A percentile compares a stretch with the other conserved stretches of the same genome.
Conservation (phyloP, 2,888 invertebrate species). For the Celastrina argiolus region DNA sequence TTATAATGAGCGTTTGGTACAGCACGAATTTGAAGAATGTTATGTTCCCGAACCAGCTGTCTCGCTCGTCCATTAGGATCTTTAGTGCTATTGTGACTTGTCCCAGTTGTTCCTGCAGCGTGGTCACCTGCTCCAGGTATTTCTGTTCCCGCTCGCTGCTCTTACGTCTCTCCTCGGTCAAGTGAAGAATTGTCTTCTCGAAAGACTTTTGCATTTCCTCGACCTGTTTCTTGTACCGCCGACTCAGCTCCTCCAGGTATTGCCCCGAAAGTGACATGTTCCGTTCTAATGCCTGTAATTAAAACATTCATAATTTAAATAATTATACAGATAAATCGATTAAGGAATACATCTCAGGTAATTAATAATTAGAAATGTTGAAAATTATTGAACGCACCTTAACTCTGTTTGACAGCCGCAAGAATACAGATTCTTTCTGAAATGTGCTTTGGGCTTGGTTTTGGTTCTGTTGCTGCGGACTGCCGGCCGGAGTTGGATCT, state of each 20-base stretch:
- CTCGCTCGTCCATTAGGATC: slow-evolving; percentile 78
- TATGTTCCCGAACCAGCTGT: slow-evolving; percentile 80
- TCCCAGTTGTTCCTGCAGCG: slow-evolving; percentile 81
- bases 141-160: slow-evolving; percentile 86
- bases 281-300: slow-evolving; percentile 89
- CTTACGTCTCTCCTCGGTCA: slow-evolving; percentile 84
- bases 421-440: slow-evolving; percentile 96
- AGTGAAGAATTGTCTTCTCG: slow-evolving; percentile 85
- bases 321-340: too few relatives aligned
- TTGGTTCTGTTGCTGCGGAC: slow-evolving; percentile 46
- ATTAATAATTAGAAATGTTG: background rate
- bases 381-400: slow-evolving; percentile 79
- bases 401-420: slow-evolving; percentile 95
- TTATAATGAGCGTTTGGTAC: slow-evolving; percentile 68
- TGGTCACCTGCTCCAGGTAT: slow-evolving; percentile 86
- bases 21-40: slow-evolving; percentile 76
- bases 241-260: slow-evolving; percentile 96
- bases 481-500: slow-evolving; percentile 62
- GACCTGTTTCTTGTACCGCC: slow-evolving; percentile 96
- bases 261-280: slow-evolving; percentile 98
- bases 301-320: slow-evolving; percentile 25
- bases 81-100: slow-evolving; percentile 80
- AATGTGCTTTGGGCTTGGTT: slow-evolving; percentile 58
- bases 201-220: slow-evolving; percentile 94
- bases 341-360: background rate